Evolutionary conservation across 1,140 invertebrate genomes (phyloP).

Genomic region (Bactericera cockerelli): DNA sequence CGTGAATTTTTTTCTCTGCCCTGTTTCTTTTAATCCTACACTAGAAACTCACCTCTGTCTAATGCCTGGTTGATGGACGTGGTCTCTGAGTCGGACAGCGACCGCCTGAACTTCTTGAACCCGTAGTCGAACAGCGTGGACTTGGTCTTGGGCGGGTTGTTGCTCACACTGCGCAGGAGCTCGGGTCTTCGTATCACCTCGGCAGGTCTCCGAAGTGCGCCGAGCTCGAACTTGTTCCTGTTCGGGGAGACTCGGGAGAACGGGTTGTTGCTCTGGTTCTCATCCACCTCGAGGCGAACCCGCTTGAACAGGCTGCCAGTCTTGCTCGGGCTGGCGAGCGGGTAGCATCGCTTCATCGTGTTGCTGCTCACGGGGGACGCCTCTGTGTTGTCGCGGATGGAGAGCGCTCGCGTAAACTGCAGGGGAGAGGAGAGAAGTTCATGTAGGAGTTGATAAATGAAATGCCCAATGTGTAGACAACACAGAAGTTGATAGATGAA

Average conservation of each 20-base stretch:
- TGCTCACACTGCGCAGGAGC: too few relatives aligned
- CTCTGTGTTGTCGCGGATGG: slow-evolving; percentile 5
- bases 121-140: slow-evolving; percentile 23
- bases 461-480: neutral
- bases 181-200: too few relatives aligned
- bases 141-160: slow-evolving; percentile 4
- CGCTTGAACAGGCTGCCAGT: neutral
- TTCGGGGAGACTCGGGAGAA: neutral
- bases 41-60: slow-evolving; percentile 33
- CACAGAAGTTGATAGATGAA: too few relatives aligned
- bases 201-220: too few relatives aligned
- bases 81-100: slow-evolving; percentile 40
- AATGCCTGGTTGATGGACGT: slow-evolving; percentile 42
- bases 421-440: neutral
- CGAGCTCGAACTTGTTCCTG: neutral
- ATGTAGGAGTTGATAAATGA: neutral
- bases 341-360: neutral
- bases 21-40: too few relatives aligned
- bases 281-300: neutral
- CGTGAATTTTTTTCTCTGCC: too few relatives aligned
- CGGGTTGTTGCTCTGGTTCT: neutral
- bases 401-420: neutral
- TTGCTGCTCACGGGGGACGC: neutral
- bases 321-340: neutral
- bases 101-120: slow-evolving; percentile 29